Conservation (phyloP, 2,888 invertebrate genomes). For the Limenitis camilla region DNA sequence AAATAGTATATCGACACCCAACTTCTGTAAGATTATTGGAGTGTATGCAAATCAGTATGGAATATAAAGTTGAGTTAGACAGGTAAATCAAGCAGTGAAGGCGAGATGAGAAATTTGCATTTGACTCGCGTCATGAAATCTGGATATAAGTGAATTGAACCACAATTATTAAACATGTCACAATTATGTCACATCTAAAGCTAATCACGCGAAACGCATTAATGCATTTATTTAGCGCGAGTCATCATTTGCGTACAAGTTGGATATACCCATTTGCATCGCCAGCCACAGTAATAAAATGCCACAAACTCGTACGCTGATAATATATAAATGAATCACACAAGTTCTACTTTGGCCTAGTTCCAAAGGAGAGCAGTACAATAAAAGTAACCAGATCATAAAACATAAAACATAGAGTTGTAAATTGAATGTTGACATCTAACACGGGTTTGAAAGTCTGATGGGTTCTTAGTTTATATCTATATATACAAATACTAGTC, state of each 20-base stretch:
- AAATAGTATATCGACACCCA: too few relatives aligned
- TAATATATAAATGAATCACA: constrained; percentile 13
- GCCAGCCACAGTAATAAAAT: neutral
- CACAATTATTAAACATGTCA: neutral
- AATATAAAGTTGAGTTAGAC: too few relatives aligned
- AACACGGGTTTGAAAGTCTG: neutral
- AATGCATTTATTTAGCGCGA: constrained; percentile 4
- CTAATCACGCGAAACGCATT: constrained; percentile 6
- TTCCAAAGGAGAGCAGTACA: neutral
- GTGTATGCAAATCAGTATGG: too few relatives aligned
- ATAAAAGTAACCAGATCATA: constrained; percentile 3
- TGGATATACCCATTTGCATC: too few relatives aligned
- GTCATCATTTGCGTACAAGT: too few relatives aligned
- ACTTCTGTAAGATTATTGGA: too few relatives aligned
- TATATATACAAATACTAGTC: neutral
- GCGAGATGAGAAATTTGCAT: too few relatives aligned
- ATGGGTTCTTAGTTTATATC: constrained; percentile 1
- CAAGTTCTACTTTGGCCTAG: neutral
- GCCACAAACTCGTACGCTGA: neutral
- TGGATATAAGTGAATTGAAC: too few relatives aligned
- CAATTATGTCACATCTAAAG: neutral
- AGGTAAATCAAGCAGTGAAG: too few relatives aligned
- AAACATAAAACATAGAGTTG: neutral
- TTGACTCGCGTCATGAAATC: too few relatives aligned
- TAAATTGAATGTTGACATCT: constrained; percentile 3